Conservation (phyloP, 2,113 vertebrate genomes). For the Strix uralensis region DNA sequence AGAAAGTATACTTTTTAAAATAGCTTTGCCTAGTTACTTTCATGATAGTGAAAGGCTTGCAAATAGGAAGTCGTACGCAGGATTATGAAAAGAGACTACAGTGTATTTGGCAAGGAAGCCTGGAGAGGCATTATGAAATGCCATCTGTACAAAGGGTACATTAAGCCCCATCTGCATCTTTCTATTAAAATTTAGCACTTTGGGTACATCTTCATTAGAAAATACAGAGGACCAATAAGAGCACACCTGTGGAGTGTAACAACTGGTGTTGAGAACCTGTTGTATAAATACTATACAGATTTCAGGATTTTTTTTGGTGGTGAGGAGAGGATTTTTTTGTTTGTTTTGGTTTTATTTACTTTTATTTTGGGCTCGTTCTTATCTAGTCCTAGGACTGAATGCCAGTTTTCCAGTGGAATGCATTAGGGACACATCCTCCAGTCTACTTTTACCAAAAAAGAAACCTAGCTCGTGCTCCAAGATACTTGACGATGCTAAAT, state of each 20-base stretch:
- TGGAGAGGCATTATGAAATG: not conserved
- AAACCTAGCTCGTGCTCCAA: not conserved
- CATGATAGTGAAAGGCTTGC: not conserved
- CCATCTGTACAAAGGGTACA: not conserved
- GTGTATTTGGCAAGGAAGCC: not conserved
- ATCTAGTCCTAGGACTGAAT: not conserved
- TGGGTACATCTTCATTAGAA: not conserved
- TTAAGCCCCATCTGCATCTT: not conserved
- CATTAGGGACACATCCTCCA: not conserved
- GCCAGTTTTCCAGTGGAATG: not conserved
- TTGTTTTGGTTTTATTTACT: not conserved
- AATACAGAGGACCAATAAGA: not conserved
- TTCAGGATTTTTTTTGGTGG: not conserved
- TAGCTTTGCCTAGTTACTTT: not conserved
- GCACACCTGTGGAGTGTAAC: not conserved
- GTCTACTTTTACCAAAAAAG: not conserved
- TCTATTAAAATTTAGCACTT: not conserved
- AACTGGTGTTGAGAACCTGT: not conserved
- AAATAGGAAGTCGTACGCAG: accelerated
- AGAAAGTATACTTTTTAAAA: not conserved
- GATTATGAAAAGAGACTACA: not conserved
- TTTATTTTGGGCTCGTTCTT: not conserved
- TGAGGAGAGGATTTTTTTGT: not conserved
- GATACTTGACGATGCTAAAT: not conserved
- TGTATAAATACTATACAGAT: not conserved